Conservation (phyloP, 2,113 vertebrate species). For the Callopanchax toddi region DNA sequence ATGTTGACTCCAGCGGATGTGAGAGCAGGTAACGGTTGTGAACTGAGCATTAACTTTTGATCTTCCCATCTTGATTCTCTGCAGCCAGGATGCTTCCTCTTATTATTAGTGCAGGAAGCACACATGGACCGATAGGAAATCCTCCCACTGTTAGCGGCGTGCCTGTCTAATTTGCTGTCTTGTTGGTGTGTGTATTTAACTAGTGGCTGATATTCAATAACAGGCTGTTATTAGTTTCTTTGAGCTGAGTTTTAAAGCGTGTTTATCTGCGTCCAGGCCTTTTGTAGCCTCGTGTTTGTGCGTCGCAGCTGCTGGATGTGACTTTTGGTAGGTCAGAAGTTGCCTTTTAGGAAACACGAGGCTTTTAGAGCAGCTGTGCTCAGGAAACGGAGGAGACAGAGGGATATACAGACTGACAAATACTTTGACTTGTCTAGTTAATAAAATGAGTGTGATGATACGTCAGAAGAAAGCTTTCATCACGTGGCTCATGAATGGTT, state of each 20-base stretch:
- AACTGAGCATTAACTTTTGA: conserved; percentile 5
- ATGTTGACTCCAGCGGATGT: not conserved
- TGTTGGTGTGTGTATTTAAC: conserved; percentile 25
- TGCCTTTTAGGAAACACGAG: conserved; percentile 9
- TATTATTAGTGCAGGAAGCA: conserved; percentile 89
- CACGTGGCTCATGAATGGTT: no score
- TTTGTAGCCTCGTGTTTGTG: no score
- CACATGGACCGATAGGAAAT: conserved; percentile 83
- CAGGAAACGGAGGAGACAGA: conserved; percentile 13
- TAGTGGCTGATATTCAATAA: conserved; percentile 2
- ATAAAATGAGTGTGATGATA: no score
- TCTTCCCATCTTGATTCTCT: conserved; percentile 25
- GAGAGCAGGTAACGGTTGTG: conserved; percentile 7
- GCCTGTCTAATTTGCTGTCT: conserved; percentile 38
- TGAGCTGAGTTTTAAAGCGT: no score
- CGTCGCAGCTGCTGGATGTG: no score
- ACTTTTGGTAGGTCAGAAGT: not conserved
- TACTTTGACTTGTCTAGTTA: no score
- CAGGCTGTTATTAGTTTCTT: not conserved
- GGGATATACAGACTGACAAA: no score
- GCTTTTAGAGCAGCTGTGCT: conserved; percentile 16
- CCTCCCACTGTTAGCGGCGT: conserved; percentile 80
- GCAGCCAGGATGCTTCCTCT: conserved; percentile 86
- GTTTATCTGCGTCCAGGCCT: no score
- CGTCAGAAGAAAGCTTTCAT: no score